Evolutionary conservation across 2,888 invertebrate species (phyloP).

Genomic region (Listrodromus nycthemerus): DNA sequence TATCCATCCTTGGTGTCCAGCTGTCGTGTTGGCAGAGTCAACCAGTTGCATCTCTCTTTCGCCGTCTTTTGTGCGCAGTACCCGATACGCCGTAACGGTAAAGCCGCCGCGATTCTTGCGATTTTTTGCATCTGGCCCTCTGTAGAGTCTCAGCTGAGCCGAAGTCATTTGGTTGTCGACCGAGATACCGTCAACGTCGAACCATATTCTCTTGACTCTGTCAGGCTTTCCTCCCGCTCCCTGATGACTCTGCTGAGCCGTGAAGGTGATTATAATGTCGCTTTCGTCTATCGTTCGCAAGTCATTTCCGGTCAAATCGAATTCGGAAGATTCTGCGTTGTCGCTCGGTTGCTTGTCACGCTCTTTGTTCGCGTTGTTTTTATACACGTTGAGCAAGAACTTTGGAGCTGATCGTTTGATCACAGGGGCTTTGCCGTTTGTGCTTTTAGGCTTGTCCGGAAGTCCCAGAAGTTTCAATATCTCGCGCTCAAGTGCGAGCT

Average conservation of each 20-base stretch:
- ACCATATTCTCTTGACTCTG: constrained; percentile 93
- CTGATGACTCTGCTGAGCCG: constrained; percentile 86
- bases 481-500: constrained; percentile 92
- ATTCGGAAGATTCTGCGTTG: constrained; percentile 83
- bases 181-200: constrained; percentile 94
- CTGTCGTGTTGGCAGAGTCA: constrained; percentile 89
- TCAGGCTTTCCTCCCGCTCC: constrained; percentile 91
- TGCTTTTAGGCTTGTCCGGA: constrained; percentile 89
- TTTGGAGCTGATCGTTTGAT: constrained; percentile 90
- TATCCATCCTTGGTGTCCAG: constrained; percentile 92
- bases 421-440: constrained; percentile 70
- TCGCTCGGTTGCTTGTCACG: constrained; percentile 83
- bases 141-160: constrained; percentile 93
- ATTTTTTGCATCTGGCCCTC: constrained; percentile 85
- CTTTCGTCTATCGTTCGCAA: constrained; percentile 93
- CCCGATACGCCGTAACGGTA: constrained; percentile 87
- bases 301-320: constrained; percentile 89
- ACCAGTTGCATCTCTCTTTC: constrained; percentile 89
- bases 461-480: constrained; percentile 93
- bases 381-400: constrained; percentile 94
- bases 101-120: constrained; percentile 85
- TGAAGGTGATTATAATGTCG: constrained; percentile 96
- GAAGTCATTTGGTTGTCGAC: constrained; percentile 91
- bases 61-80: constrained; percentile 87
- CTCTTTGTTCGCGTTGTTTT: constrained; percentile 87